These are phyloP conservation scores for Eupithecia abbreviata DNA, from an alignment of 2,888 invertebrate species.

Conservation along the genomic window DNA sequence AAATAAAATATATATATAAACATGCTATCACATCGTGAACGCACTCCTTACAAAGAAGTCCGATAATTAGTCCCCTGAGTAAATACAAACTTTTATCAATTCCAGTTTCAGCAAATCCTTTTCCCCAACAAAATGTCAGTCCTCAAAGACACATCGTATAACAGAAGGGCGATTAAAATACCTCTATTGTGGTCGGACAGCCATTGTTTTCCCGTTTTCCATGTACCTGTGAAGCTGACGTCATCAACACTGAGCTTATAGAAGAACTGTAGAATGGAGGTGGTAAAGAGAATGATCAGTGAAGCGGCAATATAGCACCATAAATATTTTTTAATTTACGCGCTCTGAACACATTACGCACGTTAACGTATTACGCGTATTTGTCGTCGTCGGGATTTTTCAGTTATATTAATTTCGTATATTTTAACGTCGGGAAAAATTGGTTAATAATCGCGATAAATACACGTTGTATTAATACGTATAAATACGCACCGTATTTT, in stretches of 20 bases:
- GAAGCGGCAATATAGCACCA: background rate
- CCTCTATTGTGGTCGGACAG: constrained; percentile 57
- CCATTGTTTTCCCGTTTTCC: constrained; percentile 57
- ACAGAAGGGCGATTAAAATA: constrained; percentile 61
- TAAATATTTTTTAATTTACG: no score
- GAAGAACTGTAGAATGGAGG: constrained; percentile 11
- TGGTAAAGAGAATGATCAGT: background rate
- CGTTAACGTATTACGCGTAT: no score
- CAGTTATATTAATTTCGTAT: no score
- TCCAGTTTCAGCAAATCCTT: constrained; percentile 17
- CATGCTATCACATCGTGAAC: no score
- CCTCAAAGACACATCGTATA: constrained; percentile 29
- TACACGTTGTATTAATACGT: no score
- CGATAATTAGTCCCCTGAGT: background rate
- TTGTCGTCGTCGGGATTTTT: no score
- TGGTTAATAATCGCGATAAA: no score
- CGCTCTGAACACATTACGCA: no score
- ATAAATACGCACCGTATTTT: background rate
- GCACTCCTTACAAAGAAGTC: no score
- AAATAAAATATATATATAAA: no score
- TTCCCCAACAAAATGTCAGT: constrained; percentile 12
- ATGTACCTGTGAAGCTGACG: constrained; percentile 48
- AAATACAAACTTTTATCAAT: background rate
- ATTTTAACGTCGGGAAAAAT: no score
- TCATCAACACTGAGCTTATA: constrained; percentile 40